phyloP scores from a whole-genome alignment of 2,797 vertebrate species.

The Eurystomus glaucurus region DNA sequence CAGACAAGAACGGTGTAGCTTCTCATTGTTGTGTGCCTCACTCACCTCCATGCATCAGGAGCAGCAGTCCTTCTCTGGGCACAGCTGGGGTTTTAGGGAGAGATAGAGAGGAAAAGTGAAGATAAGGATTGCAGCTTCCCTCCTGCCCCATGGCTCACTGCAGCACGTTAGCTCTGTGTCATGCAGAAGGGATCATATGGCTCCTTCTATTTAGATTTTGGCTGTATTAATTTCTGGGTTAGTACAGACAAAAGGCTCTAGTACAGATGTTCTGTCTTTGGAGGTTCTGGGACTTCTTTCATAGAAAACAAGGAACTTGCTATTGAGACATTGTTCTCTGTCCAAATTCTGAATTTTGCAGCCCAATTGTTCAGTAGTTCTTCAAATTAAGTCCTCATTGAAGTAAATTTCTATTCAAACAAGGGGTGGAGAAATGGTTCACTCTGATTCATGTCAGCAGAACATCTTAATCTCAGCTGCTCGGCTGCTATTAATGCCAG shows the following conservation, averaged over 20 bases:
- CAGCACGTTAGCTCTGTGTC: not conserved
- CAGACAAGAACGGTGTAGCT: not conserved
- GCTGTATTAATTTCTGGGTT: not conserved
- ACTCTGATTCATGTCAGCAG: not conserved
- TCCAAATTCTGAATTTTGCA: not conserved
- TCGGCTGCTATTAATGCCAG: slow-evolving; percentile 4
- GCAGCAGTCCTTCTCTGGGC: not conserved
- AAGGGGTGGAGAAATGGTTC: not conserved
- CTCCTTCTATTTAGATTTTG: not conserved
- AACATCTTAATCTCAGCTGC: not conserved
- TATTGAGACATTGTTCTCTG: not conserved
- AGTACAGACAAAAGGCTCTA: not conserved
- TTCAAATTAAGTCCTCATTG: not conserved
- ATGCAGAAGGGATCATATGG: not conserved
- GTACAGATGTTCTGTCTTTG: not conserved
- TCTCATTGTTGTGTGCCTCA: not conserved
- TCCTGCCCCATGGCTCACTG: not conserved
- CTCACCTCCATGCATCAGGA: not conserved
- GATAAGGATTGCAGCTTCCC: not conserved
- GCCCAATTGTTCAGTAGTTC: not conserved
- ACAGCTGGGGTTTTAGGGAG: not conserved
- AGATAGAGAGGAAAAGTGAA: not conserved
- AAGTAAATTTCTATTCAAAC: not conserved
- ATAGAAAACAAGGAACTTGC: not conserved
- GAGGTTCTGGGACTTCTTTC: not conserved